These are phyloP conservation scores for Alces alces DNA, from an alignment of 2,113 vertebrate species.

Conservation along the genomic window DNA sequence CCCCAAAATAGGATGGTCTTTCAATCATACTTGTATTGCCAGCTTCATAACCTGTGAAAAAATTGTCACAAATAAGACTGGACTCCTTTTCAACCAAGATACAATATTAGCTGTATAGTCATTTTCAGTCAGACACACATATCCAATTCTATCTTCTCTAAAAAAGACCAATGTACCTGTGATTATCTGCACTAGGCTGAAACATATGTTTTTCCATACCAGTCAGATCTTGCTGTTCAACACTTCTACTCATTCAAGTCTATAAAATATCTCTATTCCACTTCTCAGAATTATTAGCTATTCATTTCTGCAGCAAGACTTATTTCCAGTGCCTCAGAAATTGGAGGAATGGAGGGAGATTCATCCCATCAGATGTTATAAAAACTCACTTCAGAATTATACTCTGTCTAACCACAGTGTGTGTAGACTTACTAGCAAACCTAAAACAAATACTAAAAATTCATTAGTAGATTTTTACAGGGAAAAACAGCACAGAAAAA, in stretches of 20 bases:
- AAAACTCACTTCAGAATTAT: not conserved
- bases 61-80: not conserved
- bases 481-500: not conserved
- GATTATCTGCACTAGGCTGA: not conserved
- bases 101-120: conserved; percentile 2
- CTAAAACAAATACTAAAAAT: not conserved
- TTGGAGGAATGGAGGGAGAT: not conserved
- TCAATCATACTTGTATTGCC: not conserved
- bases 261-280: not conserved
- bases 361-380: not conserved
- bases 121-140: conserved; percentile 23
- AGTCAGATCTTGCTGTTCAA: not conserved
- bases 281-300: not conserved
- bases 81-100: not conserved
- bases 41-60: not conserved
- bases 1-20: not conserved
- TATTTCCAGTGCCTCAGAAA: not conserved
- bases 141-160: not conserved
- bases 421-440: not conserved
- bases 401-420: not conserved
- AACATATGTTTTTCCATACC: not conserved
- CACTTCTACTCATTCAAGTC: not conserved
- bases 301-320: not conserved
- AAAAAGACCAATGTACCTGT: not conserved
- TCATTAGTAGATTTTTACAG: not conserved